Evolutionary conservation across 2,797 vertebrate species (phyloP), one percentile per base, ranked within the genome.

Genomic region (Gallirallus australis): DNA sequence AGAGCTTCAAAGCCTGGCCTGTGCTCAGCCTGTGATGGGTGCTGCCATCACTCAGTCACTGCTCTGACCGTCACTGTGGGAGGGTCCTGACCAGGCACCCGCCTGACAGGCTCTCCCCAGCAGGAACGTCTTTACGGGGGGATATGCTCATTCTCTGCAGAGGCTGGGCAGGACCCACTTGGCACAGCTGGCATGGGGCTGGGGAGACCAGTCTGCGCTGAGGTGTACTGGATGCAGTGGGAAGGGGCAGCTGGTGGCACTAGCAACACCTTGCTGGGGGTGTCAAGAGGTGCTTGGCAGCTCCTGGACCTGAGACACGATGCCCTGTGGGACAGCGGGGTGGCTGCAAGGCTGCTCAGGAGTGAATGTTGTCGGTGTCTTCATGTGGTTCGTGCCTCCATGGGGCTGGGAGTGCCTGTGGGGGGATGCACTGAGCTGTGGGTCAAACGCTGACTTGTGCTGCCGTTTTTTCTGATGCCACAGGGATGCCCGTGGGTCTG

Each of bases 21-120:
- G 69, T 2, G 3, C 33, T 75, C 1, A 1, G 7, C n/a, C 25
- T 4, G 4, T 2, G 2, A 23, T 1, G 2, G 31, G 42, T 53
- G 50, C 25, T 0, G 2, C 35, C 8, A 21, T 31, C 4, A 4
- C 31, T 79, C 9, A 18, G 25, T 14, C 20, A 12, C 57, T 64
- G 50, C 50, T 71, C 40, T 35, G 50, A 21, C 47, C 11, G 0
- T 61, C 64, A 27, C 23, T 15, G 59, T 1, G 2, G 11, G 60
- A 35, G 42, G 66, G 52, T 80, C 31, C 85, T 65, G 35, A 28
- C 27, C 1, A 2, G 42, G 17, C 33, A 54, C 19, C 8, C 3
- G 0, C 12, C 20, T 59, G 37, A 31, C 17, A 31, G 56, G 20
- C 27, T 25, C 27, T 53, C 45, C 23, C 27, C 52, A 53, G 27